Percentiles rank a stretch among this genome's conserved stretches.
These are phyloP conservation scores for Geotrypetes seraphini DNA, from an alignment of 2,797 vertebrate genomes.

Conservation along the genomic window DNA sequence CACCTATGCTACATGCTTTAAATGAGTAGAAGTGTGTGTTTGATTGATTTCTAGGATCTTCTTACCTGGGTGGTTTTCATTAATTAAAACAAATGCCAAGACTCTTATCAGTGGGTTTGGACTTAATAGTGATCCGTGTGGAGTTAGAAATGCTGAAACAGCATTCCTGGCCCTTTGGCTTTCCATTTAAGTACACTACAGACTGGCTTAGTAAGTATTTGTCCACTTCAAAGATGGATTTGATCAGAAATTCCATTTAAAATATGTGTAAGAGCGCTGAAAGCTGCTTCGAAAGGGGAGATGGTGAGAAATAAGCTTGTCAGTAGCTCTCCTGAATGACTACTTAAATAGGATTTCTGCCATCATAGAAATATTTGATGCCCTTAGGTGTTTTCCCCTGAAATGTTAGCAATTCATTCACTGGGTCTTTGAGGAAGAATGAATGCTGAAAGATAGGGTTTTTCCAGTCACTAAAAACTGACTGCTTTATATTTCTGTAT, in stretches of 20 bases:
- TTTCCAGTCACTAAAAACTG: background rate
- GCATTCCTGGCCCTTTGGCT: background rate
- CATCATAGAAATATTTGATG: background rate
- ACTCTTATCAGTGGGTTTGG: background rate
- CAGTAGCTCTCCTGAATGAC: background rate
- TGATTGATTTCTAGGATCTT: no score
- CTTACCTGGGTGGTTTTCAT: no score
- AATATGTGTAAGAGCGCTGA: background rate
- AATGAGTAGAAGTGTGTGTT: no score
- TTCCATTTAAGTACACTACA: background rate
- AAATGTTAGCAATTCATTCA: background rate
- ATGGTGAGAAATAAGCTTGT: conserved; percentile 15
- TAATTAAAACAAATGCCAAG: background rate
- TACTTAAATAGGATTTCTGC: background rate
- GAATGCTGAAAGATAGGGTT: background rate
- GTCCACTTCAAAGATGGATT: conserved; percentile 7
- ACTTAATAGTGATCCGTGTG: conserved; percentile 6
- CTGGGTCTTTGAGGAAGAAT: background rate
- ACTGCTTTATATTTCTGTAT: background rate
- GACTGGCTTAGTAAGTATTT: background rate
- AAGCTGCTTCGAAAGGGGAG: background rate
- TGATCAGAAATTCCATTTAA: conserved; percentile 16
- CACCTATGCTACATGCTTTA: no score
- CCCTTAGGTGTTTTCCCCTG: background rate
- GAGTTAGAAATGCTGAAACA: background rate